Conservation (phyloP, 2,113 vertebrate genomes). For the Platichthys flesus region DNA sequence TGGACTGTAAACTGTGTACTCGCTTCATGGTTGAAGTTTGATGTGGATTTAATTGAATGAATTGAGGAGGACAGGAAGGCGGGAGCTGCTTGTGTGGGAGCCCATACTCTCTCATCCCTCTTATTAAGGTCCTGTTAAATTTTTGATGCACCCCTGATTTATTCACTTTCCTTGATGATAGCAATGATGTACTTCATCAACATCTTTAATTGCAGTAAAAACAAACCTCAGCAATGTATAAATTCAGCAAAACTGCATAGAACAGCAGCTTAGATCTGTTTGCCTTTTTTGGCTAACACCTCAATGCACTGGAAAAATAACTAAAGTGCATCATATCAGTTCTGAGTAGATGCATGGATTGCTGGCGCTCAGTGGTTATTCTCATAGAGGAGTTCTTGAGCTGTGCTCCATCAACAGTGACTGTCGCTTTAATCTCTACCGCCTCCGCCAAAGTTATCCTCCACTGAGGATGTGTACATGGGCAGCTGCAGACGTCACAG, state of each 20-base stretch:
- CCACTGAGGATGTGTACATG: no score
- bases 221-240: no score
- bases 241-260: not conserved
- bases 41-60: conserved; percentile 15
- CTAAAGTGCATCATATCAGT: conserved; percentile 17
- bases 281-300: conserved; percentile 9
- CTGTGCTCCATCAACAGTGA: conserved; percentile 31
- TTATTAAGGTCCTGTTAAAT: conserved; percentile 21
- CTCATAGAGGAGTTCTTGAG: conserved; percentile 40
- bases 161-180: conserved; percentile 36
- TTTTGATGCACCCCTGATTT: conserved; percentile 43
- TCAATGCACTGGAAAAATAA: conserved; percentile 22
- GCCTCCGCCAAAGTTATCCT: conserved; percentile 7
- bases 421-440: conserved; percentile 32
- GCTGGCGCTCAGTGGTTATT: conserved; percentile 14
- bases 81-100: not conserved
- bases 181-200: conserved; percentile 44
- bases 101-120: not conserved
- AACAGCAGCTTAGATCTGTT: not conserved
- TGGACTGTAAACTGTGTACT: conserved; percentile 12
- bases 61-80: conserved; percentile 10
- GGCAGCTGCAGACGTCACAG: not conserved
- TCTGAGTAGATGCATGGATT: conserved; percentile 17
- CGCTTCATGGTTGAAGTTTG: not conserved
- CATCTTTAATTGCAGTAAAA: conserved; percentile 36